Conservation (phyloP, 2,888 invertebrate genomes). For the Ophion costatus region DNA sequence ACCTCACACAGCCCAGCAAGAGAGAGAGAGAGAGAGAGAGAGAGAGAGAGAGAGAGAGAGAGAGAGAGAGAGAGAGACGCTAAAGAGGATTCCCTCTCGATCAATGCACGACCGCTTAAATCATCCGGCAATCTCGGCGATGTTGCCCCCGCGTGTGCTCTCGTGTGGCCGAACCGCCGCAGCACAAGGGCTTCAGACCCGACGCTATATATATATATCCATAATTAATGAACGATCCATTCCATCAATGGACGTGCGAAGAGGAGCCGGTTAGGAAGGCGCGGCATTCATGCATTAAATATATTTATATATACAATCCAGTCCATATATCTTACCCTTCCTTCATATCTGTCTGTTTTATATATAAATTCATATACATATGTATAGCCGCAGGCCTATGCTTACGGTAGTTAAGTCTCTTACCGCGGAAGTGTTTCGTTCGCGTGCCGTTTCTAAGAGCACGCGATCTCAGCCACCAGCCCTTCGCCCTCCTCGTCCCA, state of each 20-base stretch:
- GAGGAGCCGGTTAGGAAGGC: constrained; percentile 63
- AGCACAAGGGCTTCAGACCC: constrained; percentile 47
- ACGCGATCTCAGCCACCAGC: constrained; percentile 58
- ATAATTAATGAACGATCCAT: constrained; percentile 75
- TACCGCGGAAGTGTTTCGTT: constrained; percentile 67
- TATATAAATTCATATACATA: constrained; percentile 24
- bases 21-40: constrained; percentile 58
- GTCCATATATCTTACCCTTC: constrained; percentile 35
- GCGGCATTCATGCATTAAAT: constrained; percentile 51
- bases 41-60: constrained; percentile 44
- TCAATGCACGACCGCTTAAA: constrained; percentile 66
- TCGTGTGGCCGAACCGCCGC: constrained; percentile 41
- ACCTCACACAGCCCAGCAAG: constrained; percentile 21
- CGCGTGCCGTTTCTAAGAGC: constrained; percentile 63
- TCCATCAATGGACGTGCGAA: constrained; percentile 67
- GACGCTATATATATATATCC: constrained; percentile 63
- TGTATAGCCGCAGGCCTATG: constrained; percentile 35
- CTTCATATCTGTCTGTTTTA: constrained; percentile 44
- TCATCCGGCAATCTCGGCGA: constrained; percentile 62
- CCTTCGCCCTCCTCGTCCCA: constrained; percentile 31
- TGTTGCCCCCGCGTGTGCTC: constrained; percentile 55
- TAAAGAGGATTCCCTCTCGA: constrained; percentile 45
- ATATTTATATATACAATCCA: constrained; percentile 16
- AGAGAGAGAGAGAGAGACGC: constrained; percentile 43
- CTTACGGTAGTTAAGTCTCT: constrained; percentile 65